phyloP scores from a whole-genome alignment of 2,113 vertebrate genomes.

The Amia ocellicauda region DNA sequence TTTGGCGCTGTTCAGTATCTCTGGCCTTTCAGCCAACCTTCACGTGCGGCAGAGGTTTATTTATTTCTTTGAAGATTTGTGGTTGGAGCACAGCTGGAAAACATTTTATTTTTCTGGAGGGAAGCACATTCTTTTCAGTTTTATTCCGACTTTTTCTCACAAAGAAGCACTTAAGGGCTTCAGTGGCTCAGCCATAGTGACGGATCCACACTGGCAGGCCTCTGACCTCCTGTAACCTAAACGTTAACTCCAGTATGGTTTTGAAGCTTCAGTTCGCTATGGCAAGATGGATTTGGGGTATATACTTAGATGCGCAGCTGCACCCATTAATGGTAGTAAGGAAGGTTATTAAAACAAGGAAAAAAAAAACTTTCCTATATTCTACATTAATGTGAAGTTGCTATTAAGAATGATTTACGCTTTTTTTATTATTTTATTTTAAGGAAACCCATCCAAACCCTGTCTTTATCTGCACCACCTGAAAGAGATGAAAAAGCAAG shows the following conservation, averaged over 20 bases:
- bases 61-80: conserved; percentile 61
- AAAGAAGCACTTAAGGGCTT: conserved; percentile 41
- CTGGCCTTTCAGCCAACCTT: conserved; percentile 49
- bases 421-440: conserved; percentile 12
- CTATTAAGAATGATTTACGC: no score
- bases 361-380: no score
- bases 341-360: no score
- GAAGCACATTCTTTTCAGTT: conserved; percentile 47
- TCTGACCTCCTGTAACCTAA: no score
- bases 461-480: conserved; percentile 32
- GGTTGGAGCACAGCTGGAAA: conserved; percentile 57
- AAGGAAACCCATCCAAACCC: conserved; percentile 40
- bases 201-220: conserved; percentile 27
- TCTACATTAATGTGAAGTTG: no score
- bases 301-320: no score
- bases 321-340: no score
- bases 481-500: conserved; percentile 35
- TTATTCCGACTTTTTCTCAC: conserved; percentile 43
- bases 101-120: conserved; percentile 40
- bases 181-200: conserved; percentile 22
- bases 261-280: no score
- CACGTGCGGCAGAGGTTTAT: conserved; percentile 54
- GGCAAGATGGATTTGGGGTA: no score
- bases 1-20: conserved; percentile 59
- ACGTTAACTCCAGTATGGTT: no score